Evolutionary conservation across 37 sponge, comb jelly and placozoan species (phyloP), one percentile per base, ranked within the genome.

Genomic region (Geodia barretti): DNA sequence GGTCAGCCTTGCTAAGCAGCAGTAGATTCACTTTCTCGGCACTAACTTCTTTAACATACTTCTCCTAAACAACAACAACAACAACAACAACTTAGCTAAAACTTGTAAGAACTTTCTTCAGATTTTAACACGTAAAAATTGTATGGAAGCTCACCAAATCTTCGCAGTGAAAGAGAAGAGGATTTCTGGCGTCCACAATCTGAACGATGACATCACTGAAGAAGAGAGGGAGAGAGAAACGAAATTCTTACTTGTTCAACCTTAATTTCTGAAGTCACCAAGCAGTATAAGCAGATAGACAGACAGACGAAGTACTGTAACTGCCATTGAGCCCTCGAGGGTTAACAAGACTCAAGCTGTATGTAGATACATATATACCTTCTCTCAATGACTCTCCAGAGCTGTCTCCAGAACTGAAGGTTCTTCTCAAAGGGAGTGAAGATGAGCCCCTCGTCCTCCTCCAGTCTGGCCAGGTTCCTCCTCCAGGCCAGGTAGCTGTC

Each of bases 151-250:
- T 82, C 37, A 92, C 93, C 85, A 97, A 66, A 59, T 97, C 97
- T 70, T 91, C 87, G 67, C 92, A 97, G 20, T 80, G 73, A 54
- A 91, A 97, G 32, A 97, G 76, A 0, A 97, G 83, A 1, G 97
- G 97, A 61, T 94, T 93, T 34, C 97, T 78, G 1, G 94, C 94
- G 74, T 97, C 97, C 25, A 97, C 92, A 66, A 97, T 97, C 83
- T 97, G 97, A 3, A 97, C 92, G 37, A 97, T 88, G 20, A 94
- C 64, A 41, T 97, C 92, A 89, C 97, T 96, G 73, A 1, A 71
- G 1, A 65, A 17, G 7, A n/a, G 3, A 37, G 43, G 3, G 43
- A 5, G n/a, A 4, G 9, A 64, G 65, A 19, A 64, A 14, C 11
- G 54, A 14, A 28, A 25, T 36, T 23, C 40, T 21, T 60, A 60